Percentiles rank a stretch among this genome's conserved stretches.
These are phyloP conservation scores for Asbolus verrucosus DNA, from an alignment of 1,140 invertebrate genomes.

Conservation along the genomic window DNA sequence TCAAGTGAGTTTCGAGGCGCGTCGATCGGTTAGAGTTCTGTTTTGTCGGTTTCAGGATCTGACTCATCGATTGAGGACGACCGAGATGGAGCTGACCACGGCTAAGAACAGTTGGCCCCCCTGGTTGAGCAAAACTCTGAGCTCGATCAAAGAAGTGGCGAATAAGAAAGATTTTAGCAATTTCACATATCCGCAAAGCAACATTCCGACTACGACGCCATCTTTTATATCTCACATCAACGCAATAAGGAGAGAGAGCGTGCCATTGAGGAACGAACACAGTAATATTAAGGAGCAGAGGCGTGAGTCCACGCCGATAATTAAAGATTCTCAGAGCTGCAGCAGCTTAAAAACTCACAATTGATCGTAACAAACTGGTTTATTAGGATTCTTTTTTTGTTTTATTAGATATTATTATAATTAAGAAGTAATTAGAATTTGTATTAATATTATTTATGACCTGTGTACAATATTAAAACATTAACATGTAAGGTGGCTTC, in stretches of 20 bases:
- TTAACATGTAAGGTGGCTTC: not conserved
- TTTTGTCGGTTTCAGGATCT: slow-evolving; percentile 76
- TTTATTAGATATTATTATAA: slow-evolving; percentile 13
- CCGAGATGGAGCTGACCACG: slow-evolving; percentile 83
- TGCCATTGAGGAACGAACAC: slow-evolving; percentile 55
- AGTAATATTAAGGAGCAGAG: slow-evolving; percentile 52
- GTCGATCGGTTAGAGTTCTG: slow-evolving; percentile 21
- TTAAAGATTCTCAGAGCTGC: slow-evolving; percentile 64
- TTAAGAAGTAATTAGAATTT: slow-evolving; percentile 8
- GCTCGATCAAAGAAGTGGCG: slow-evolving; percentile 64
- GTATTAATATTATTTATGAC: slow-evolving; percentile 32
- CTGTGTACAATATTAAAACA: slow-evolving; percentile 20
- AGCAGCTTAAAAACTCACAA: slow-evolving; percentile 63
- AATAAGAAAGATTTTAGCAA: slow-evolving; percentile 63
- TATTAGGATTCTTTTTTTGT: not conserved
- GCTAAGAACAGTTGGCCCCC: slow-evolving; percentile 83
- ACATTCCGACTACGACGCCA: slow-evolving; percentile 52
- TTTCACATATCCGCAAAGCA: slow-evolving; percentile 52
- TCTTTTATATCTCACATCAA: slow-evolving; percentile 63
- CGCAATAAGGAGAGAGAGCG: slow-evolving; percentile 59
- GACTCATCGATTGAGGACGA: slow-evolving; percentile 90
- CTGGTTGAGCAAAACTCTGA: slow-evolving; percentile 91
- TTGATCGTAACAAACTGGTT: slow-evolving; percentile 47
- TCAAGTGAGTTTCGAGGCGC: slow-evolving; percentile 72
- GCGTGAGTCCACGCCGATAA: slow-evolving; percentile 58